Base-by-base conservation (phyloP, 2,888 invertebrate species). In the Drosophila algonquin region DNA sequence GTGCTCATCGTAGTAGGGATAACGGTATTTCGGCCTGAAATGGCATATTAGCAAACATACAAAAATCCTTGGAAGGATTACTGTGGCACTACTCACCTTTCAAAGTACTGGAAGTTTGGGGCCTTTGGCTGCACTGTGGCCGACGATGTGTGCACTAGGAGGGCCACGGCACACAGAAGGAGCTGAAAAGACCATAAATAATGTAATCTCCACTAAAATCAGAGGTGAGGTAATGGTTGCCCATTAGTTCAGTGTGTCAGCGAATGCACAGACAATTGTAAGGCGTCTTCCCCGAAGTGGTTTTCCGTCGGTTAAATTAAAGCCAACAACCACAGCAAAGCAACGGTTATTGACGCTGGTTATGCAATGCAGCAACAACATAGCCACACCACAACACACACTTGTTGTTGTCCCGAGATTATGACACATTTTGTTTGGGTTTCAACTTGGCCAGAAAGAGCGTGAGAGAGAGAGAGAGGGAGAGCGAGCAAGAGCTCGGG, bases 51-150 rank as follows among this genome's bases (percentile, higher is more conserved):
- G n/a, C 45, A 2, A 44, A 35, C n/a, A 9, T 47, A 16, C 27
- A 8, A 10, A 51, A n/a, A 6, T 3, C 47, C n/a, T 14, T 21
- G 1, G 5, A 52, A 45, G 10, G 21, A 32, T 14, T 2, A 44
- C 35, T 2, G 1, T 0, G 12, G 9, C 9, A 3, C 10, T 10
- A 14, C 24, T 92, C 93, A 96, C 97, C 97, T 95, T 93, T 97
- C 97, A 88, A 97, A 97, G 91, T 97, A 97, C 91, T 97, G 97
- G 91, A 97, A 97, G 93, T 97, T 97, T 1, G 97, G 97, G 3
- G 97, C 97, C 83, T 94, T 94, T 0, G 97, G 97, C 86, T 94
- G 94, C 10, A 94, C 92, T 9, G 93, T 92, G 6, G 93, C 92
- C 24, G 82, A 71, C 3, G 85, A 71, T n/a, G 86, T 63, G 51